Evolutionary conservation across 2,888 invertebrate genomes (phyloP), one percentile per base, ranked within the genome.

Genomic region (Amphipoea lucens): DNA sequence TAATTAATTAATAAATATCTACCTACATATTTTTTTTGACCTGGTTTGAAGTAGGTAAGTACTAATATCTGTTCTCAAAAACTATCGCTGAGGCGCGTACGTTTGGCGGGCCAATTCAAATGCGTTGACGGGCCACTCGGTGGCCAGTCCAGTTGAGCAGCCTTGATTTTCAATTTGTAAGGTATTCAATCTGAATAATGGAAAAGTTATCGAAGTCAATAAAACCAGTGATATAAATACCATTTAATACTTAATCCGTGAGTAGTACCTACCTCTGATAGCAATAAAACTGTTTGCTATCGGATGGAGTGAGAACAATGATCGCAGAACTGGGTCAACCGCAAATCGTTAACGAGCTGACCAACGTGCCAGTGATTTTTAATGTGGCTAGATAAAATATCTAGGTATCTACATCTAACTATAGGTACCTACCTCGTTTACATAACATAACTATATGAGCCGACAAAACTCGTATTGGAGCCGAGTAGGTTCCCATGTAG

Each of bases 241-340:
- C n/a, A 60, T 77, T 42, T 67, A 42, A 29, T 51, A 76, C 77
- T 76, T 71, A 48, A 74, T 80, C 74, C 60, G 42, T 65, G 51
- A 72, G 63, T 71, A 73, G 42, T 60, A 74, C 11, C 23, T 68
- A 74, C 63, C 40, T 60, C 60, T 71, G 83, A 78, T 79, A 84
- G 77, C 78, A 86, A 84, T 87, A 86, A 84, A 87, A 82, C 68
- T 79, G 82, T 78, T 87, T 79, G 70, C 76, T 76, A 74, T 85
- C 77, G 42, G 75, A 67, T 78, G 70, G 51, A 86, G 84, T 81
- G 75, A 79, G 81, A 87, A 84, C 79, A 84, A 87, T 75, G 73
- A 79, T 87, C 81, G 66, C 51, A 75, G 78, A 88, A 86, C 81
- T 87, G 79, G 87, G 88, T 86, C 88, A 88, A 87, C 87, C 84